Base-by-base conservation (phyloP, 1,140 invertebrate species). In the Rhyacophila brunnea region DNA sequence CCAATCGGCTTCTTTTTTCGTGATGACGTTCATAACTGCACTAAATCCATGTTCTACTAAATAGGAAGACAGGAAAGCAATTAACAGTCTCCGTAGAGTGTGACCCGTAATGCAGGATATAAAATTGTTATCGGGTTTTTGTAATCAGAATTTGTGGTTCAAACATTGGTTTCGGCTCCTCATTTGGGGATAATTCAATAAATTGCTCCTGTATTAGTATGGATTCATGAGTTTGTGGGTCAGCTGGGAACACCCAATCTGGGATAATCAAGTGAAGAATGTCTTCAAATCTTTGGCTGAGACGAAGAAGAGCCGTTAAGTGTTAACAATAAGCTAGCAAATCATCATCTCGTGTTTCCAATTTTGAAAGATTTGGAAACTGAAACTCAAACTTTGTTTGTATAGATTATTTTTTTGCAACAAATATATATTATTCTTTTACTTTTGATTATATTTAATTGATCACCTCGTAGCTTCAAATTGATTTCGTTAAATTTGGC, bases 131-230 rank as follows among this genome's bases (percentile, higher is more conserved):
- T 54, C 43, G 45, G n/a, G 34, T 56, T 49, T 58, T 62, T 58
- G 48, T 51, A 58, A 58, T 46, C 54, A 62, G 43, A 62, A 62
- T 44, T 51, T 50, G 54, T 58, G 13, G 14, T 62, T 62, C 6
- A 62, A 58, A 62, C 45, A 58, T 62, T 62, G 60, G 48, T 62
- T 51, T 62, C 43, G 58, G 44, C 40, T 62, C 47, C 40, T 61
- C 45, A 62, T 62, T 62, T 62, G 48, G 58, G 48, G 53, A 62
- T 62, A 58, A 62, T 58, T 58, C 54, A 57, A 58, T 50, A 58
- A 51, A 17, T 54, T 59, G 20, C 50, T 59, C 11, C 40, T 53
- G 23, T 62, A 62, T 52, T 62, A 49, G 44, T 49, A 36, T 56
- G 52, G 11, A 49, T 61, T 61, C 53, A 55, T 61, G 28, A 9